Conservation (phyloP, 2,797 vertebrate genomes). For the Bradypus variegatus region DNA sequence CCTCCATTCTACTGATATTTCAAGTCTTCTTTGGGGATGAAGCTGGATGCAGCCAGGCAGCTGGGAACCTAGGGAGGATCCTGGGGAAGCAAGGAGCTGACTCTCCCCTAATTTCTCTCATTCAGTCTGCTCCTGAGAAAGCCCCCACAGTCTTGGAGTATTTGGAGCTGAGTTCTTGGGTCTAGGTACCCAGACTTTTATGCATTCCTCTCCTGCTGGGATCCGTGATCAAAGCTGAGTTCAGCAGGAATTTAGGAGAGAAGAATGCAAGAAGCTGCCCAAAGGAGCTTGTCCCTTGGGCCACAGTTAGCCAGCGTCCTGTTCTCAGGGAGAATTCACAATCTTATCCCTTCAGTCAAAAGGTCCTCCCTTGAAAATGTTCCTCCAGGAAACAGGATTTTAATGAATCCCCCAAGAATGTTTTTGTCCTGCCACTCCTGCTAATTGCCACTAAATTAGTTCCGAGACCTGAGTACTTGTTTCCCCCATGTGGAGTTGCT, state of each 20-base stretch:
- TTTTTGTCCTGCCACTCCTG: background rate
- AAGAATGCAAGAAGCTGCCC: background rate
- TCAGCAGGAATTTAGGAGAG: background rate
- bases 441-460: background rate
- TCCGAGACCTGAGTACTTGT: background rate
- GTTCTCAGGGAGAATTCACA: background rate
- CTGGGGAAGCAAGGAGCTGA: background rate
- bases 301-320: background rate
- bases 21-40: background rate
- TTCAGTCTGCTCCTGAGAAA: background rate
- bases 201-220: background rate
- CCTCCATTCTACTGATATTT: background rate
- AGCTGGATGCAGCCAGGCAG: background rate
- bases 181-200: background rate
- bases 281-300: background rate
- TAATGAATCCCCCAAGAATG: slow-evolving; percentile 34
- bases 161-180: background rate
- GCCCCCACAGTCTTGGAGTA: background rate
- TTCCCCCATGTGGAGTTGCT: background rate
- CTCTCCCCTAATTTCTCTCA: background rate
- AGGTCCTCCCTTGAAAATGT: background rate
- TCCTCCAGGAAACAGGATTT: background rate
- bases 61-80: background rate
- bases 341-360: background rate
- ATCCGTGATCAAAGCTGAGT: background rate